Evolutionary conservation across 2,888 invertebrate genomes (phyloP), one percentile per base, ranked within the genome.

Genomic region (Nemapogon koenigi): DNA sequence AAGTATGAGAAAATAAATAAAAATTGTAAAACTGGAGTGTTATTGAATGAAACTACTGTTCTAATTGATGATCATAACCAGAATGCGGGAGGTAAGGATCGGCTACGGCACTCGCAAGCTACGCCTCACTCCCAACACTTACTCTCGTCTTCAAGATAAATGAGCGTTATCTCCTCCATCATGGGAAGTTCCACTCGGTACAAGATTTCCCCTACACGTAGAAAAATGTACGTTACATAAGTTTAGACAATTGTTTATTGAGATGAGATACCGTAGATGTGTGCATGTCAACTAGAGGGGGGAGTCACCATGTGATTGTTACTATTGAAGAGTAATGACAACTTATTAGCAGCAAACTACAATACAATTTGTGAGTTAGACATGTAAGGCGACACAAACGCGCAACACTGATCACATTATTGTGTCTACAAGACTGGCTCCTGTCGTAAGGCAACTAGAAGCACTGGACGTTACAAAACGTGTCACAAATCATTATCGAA

Each of bases 111-210:
- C 79, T 81, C 83, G 83, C 84, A 84, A 83, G 84, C 83, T 83
- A 83, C 79, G 73, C 80, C 78, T 75, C 78, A 75, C 79, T 78
- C 79, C 80, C 78, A 72, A 67, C 73, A 84, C 84, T 85, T 84
- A 84, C 84, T 82, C 82, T 85, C 86, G 88, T 90, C 90, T 88
- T 91, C 91, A 89, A 91, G 88, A 89, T 90, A 91, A 84, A 91
- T 90, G 85, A 91, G 88, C 81, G 91, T 91, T 82, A 91, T 90
- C 87, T 91, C 90, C 87, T 91, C 90, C 90, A 90, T 90, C 87
- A 90, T 88, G 81, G 90, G 90, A 84, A 91, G 89, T 87, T 90
- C 90, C 87, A 91, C 90, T 83, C 90, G 90, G 85, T 89, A 91
- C 88, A 91, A 90, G 87, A 91, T 91, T 87, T 91, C 90, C 83